Evolutionary conservation across 2,113 vertebrate species (phyloP).

Genomic region (Anarrhichthys ocellatus): DNA sequence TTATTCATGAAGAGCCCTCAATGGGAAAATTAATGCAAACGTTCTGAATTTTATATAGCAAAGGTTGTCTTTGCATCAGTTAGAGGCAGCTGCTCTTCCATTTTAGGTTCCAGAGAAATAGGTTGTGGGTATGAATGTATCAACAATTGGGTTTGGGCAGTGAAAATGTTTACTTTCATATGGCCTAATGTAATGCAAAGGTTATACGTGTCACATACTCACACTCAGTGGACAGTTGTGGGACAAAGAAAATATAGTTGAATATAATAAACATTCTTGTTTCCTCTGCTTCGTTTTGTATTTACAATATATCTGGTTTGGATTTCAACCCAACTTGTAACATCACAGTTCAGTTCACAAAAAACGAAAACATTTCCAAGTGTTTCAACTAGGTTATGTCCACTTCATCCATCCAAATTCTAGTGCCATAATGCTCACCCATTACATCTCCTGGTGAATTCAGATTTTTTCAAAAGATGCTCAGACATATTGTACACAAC

Average conservation of each 20-base stretch:
- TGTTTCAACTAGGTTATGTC: not conserved
- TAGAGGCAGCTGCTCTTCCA: constrained; percentile 23
- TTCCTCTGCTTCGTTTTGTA: not conserved
- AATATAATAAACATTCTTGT: not conserved
- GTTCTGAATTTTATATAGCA: constrained; percentile 15
- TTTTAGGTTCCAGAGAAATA: constrained; percentile 10
- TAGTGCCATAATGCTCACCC: not conserved
- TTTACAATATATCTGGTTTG: not conserved
- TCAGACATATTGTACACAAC: not conserved
- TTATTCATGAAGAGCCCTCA: constrained; percentile 23
- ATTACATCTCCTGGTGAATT: not conserved
- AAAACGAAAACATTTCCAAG: not conserved
- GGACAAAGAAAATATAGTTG: not conserved
- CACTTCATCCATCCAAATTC: not conserved
- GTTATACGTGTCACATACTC: not conserved
- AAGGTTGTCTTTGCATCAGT: constrained; percentile 26
- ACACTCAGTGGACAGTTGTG: not conserved
- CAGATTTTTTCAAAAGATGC: not conserved
- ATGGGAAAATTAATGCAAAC: constrained; percentile 25
- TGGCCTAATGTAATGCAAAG: not conserved
- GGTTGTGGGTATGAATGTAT: not conserved
- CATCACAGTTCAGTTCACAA: not conserved
- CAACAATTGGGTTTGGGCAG: not conserved
- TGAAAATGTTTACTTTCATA: not conserved
- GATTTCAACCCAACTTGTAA: not conserved